Conservation (phyloP, 2,797 vertebrate genomes). For the Octomys mimax region DNA sequence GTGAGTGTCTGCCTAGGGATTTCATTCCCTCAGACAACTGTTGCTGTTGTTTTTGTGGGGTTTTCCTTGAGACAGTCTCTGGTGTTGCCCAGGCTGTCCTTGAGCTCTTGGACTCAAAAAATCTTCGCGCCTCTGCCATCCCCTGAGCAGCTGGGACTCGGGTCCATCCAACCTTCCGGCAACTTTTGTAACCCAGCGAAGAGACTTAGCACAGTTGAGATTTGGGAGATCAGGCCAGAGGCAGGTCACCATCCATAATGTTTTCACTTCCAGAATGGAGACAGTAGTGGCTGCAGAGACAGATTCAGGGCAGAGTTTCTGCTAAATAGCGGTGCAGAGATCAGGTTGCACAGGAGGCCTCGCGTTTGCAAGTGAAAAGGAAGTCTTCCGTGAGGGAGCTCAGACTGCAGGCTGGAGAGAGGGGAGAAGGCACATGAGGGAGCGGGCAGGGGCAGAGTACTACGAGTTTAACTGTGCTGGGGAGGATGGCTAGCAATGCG, state of each 20-base stretch:
- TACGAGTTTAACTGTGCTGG: background rate
- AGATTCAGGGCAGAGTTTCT: background rate
- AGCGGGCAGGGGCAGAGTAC: background rate
- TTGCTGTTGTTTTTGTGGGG: background rate
- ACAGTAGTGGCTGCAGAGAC: background rate
- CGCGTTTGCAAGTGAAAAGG: conserved; percentile 37
- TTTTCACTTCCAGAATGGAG: conserved; percentile 37
- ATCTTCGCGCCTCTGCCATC: background rate
- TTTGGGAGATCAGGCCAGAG: conserved; percentile 29
- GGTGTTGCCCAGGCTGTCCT: background rate
- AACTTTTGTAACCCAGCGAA: conserved; percentile 43
- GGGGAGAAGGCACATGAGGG: background rate
- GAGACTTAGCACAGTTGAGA: conserved; percentile 31
- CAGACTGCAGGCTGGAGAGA: background rate
- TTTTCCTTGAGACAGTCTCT: background rate
- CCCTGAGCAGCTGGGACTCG: background rate
- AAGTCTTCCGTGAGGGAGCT: conserved; percentile 42
- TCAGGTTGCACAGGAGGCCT: background rate
- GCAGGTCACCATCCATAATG: background rate
- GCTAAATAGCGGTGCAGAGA: conserved; percentile 1
- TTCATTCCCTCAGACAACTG: conserved; percentile 61
- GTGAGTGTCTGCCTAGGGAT: background rate
- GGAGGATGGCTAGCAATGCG: background rate
- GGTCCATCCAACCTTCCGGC: background rate
- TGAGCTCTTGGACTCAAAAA: background rate